Percentiles rank a stretch among this genome's conserved stretches.
Conservation (phyloP, 2,113 vertebrate species). For the Hippocampus abdominalis region DNA sequence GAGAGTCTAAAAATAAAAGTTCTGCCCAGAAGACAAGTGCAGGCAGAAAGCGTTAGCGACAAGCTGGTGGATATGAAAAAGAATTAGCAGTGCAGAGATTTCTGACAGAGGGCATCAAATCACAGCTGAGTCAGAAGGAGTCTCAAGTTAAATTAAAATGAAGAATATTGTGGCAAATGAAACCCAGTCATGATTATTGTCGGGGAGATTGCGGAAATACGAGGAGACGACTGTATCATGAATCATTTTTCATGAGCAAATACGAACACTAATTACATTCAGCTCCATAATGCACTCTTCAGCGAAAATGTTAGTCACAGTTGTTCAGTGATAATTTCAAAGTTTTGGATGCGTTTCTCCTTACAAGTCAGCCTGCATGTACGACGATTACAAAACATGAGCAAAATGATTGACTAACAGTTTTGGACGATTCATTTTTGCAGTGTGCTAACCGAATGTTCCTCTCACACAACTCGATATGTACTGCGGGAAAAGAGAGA, state of each 20-base stretch:
- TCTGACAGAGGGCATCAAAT: background rate
- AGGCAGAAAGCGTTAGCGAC: background rate
- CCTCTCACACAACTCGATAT: slow-evolving; percentile 16
- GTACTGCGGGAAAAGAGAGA: slow-evolving; percentile 1
- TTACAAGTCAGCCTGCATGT: too few relatives aligned
- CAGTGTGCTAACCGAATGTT: slow-evolving; percentile 3
- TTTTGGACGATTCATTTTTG: slow-evolving; percentile 27
- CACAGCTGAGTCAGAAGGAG: background rate
- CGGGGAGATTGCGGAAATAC: background rate
- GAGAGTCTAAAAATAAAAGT: background rate
- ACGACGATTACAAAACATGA: too few relatives aligned
- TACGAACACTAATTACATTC: too few relatives aligned
- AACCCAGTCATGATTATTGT: background rate
- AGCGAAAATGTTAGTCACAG: too few relatives aligned
- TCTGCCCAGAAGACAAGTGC: background rate
- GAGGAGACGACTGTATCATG: background rate
- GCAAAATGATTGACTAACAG: background rate
- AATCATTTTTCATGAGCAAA: background rate
- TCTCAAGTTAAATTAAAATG: too few relatives aligned
- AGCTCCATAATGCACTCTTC: too few relatives aligned
- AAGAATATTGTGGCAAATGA: too few relatives aligned
- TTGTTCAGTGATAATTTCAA: too few relatives aligned
- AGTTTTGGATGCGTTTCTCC: too few relatives aligned
- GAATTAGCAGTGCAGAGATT: background rate
- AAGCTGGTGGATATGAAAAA: too few relatives aligned